These are phyloP conservation scores for Tribolium castaneum DNA, from an alignment of 1,140 invertebrate genomes.

Conservation along the genomic window DNA sequence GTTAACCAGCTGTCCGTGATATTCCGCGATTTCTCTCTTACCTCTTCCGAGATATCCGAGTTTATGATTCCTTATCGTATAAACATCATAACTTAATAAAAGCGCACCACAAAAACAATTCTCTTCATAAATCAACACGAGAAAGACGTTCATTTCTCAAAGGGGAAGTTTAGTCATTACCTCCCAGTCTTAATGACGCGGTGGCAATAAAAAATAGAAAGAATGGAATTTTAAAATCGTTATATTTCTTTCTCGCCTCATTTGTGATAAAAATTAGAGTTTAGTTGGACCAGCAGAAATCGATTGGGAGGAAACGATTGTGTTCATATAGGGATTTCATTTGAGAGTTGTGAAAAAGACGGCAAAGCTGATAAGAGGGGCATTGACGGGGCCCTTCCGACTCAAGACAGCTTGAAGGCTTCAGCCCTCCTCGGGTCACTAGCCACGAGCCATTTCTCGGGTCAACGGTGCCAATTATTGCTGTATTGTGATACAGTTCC, in stretches of 20 bases:
- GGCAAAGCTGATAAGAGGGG: slow-evolving; percentile 6
- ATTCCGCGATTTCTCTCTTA: not conserved
- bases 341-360: slow-evolving; percentile 32
- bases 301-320: not conserved
- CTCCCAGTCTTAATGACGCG: too few relatives aligned
- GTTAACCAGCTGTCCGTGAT: slow-evolving; percentile 2
- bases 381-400: slow-evolving; percentile 21
- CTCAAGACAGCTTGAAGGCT: slow-evolving; percentile 20
- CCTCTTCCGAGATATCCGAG: not conserved
- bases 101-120: not conserved
- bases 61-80: slow-evolving; percentile 2
- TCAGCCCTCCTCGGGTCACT: slow-evolving; percentile 33
- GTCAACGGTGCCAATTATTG: slow-evolving; percentile 36
- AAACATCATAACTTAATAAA: slow-evolving; percentile 6
- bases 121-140: too few relatives aligned
- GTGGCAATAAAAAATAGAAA: too few relatives aligned
- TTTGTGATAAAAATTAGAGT: too few relatives aligned
- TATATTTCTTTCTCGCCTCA: too few relatives aligned
- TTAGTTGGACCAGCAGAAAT: too few relatives aligned
- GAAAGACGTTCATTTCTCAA: too few relatives aligned
- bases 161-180: too few relatives aligned
- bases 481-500: slow-evolving; percentile 3
- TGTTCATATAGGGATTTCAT: slow-evolving; percentile 16
- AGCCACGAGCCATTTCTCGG: slow-evolving; percentile 38
- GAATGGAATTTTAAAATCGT: too few relatives aligned